These are phyloP conservation scores for Myotis planiceps DNA, from an alignment of 2,797 vertebrate species.

Conservation along the genomic window DNA sequence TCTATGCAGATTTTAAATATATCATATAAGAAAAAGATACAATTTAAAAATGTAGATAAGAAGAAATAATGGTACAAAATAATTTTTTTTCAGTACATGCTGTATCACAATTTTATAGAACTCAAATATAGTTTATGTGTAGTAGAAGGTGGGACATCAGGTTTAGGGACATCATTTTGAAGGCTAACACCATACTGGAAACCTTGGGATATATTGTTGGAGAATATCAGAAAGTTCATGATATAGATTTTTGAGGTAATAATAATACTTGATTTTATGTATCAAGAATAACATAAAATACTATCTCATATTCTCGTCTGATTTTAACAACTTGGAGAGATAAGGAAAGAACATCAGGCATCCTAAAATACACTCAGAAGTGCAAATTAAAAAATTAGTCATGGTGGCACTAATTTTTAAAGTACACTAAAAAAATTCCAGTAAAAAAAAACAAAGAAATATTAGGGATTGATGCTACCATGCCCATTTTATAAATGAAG, in stretches of 20 bases:
- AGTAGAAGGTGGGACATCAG: background rate
- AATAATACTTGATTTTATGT: background rate
- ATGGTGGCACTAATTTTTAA: no score
- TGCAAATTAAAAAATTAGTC: background rate
- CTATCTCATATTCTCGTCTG: background rate
- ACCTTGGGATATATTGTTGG: background rate
- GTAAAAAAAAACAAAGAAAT: background rate
- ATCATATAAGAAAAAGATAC: background rate
- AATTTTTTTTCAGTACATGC: background rate
- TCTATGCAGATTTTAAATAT: background rate
- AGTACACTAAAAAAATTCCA: background rate
- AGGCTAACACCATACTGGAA: background rate
- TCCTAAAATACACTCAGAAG: background rate
- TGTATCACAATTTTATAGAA: background rate
- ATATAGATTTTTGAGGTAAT: slow-evolving; percentile 14
- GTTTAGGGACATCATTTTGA: background rate
- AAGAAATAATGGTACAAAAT: background rate
- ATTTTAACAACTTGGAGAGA: background rate
- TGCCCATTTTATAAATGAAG: background rate
- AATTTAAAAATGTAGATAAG: background rate
- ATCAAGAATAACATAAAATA: background rate
- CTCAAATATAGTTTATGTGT: background rate
- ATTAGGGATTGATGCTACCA: background rate
- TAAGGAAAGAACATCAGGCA: background rate
- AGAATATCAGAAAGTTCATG: background rate